A percentile compares a stretch with the other conserved stretches of the same genome.
Conservation (phyloP, 2,113 vertebrate genomes). For the Sorex fumeus region DNA sequence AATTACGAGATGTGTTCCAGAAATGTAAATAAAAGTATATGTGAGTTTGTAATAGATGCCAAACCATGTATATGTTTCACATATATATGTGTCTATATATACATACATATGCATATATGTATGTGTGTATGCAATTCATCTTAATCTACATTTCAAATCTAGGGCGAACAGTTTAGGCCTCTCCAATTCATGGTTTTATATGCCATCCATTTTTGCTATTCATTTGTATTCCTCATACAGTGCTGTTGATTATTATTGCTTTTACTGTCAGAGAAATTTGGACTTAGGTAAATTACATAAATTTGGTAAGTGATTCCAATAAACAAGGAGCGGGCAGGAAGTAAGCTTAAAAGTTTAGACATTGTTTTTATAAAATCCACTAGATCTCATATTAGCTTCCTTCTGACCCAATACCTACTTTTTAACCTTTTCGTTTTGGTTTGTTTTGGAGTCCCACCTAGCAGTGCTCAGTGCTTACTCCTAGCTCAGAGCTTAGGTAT, state of each 20-base stretch:
- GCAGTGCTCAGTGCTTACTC: too few species aligned
- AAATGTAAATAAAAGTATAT: background rate
- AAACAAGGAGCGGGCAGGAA: background rate
- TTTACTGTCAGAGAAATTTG: slow-evolving; percentile 44
- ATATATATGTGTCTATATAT: too few species aligned
- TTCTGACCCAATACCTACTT: background rate
- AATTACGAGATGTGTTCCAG: background rate
- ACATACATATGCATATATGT: too few species aligned
- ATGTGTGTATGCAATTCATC: background rate
- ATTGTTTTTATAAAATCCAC: background rate
- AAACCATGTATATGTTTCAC: background rate
- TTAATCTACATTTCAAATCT: slow-evolving; percentile 48
- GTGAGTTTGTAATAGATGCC: slow-evolving; percentile 9
- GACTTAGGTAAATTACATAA: background rate
- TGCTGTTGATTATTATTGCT: slow-evolving; percentile 36
- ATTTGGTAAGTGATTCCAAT: background rate
- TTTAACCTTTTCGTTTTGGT: background rate
- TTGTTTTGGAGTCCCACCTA: too few species aligned
- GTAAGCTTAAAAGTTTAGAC: background rate
- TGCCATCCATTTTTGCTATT: slow-evolving; percentile 20
- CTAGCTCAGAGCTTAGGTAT: too few species aligned
- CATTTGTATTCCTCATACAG: slow-evolving; percentile 8
- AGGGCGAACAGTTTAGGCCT: background rate
- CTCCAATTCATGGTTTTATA: background rate
- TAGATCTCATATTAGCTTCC: background rate